Evolutionary conservation across 2,113 vertebrate species (phyloP), one percentile per base, ranked within the genome.

Genomic region (Nematolebias whitei): DNA sequence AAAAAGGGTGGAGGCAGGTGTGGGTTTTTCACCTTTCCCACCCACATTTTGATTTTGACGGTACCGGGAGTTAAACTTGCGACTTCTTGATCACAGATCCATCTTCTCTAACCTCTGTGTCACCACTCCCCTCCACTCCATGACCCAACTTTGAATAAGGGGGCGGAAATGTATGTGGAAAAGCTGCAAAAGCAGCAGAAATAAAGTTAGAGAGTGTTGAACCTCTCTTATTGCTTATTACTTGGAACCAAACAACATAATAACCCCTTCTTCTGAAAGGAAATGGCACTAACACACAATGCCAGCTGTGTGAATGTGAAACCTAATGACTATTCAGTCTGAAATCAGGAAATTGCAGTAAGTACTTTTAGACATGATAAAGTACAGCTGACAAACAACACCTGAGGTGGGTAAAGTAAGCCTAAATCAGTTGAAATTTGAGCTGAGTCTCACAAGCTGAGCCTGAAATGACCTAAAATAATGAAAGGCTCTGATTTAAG

Each of bases 341-440:
- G 50, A 35, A 15, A 40, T 57, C 12, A 44, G 5, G 18, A 43
- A 14, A 15, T 10, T 44, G 12, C 52, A 8, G 29, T 20, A 51
- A 44, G 16, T 38, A 2, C 13, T 18, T 59, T 35, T 47, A 56
- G 41, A 55, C n/a, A n/a, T 45, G 49, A 48, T 45, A 40, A 52
- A 71, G 44, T 39, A 44, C 5, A 38, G 39, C 56, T 19, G 59
- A 65, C 51, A 55, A 32, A 61, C 15, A n/a, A 41, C 44, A 63
- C 51, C 26, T 10, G 22, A 40, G 19, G 14, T 47, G 14, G 12
- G 29, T 16, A 41, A 45, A 61, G 11, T 52, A 12, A 23, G 16
- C 18, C 5, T 39, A 6, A 44, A 29, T 47, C 23, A 56, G 26
- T 58, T 38, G 26, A 45, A 54, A 58, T 18, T 3, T 48, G 1